Evolutionary conservation across 2,888 invertebrate genomes (phyloP), one percentile per base, ranked within the genome.

Genomic region (Sphaeridia pumilis): DNA sequence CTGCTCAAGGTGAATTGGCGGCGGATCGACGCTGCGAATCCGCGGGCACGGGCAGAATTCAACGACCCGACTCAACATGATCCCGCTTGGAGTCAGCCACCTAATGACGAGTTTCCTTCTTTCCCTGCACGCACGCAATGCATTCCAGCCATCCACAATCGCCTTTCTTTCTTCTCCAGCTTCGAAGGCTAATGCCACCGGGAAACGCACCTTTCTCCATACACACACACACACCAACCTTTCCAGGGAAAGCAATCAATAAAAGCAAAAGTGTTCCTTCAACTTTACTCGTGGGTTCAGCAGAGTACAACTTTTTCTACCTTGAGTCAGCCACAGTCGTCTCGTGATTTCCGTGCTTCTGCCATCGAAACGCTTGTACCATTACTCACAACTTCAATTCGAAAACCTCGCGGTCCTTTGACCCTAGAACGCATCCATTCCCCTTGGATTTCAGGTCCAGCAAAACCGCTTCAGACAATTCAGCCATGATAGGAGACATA

Each of bases 261-360:
- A 47, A 47, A 35, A 35, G 34, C 20, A 47, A 47, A 28, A 46
- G 31, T 46, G 31, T 34, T 31, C 7, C 22, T 47, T 47, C 25
- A 47, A 47, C 47, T 34, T 17, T 35, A 36, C 34, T 28, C 17
- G n/a, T 21, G 47, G 25, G 47, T 47, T 47, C 47, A 47, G 17
- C 12, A 5, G 38, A 38, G 38, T 38, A 38, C 38, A 38, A 38
- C 38, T 17, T 7, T 10, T 31, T 14, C 31, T 31, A n/a, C n/a
- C n/a, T n/a, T n/a, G n/a, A n/a, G n/a, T n/a, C n/a, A n/a, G n/a
- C n/a, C n/a, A n/a, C n/a, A n/a, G n/a, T n/a, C n/a, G n/a, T n/a
- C n/a, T n/a, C n/a, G n/a, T n/a, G n/a, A n/a, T n/a, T n/a, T n/a
- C n/a, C n/a, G n/a, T n/a, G n/a, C 38, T 38, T 17, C 17, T 38